Evolutionary conservation across 2,113 vertebrate genomes (phyloP).

Genomic region (Acinonyx jubatus): DNA sequence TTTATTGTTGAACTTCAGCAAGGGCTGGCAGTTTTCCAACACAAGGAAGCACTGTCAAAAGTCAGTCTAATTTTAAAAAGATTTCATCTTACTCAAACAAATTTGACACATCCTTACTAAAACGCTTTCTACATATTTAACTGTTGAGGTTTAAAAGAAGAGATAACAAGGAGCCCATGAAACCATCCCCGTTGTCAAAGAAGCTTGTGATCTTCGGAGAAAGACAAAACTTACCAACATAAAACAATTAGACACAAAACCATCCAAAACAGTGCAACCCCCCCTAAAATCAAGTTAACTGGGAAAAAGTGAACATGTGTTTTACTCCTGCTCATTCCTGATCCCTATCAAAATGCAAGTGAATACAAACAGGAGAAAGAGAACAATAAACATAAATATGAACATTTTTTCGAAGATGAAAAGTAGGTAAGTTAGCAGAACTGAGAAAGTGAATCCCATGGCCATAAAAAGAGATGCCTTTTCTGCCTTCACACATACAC

Average conservation of each 20-base stretch:
- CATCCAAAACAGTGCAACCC: background rate
- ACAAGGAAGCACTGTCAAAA: background rate
- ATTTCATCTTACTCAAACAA: constrained; percentile 34
- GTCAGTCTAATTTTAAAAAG: constrained; percentile 34
- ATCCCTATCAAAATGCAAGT: background rate
- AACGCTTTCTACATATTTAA: constrained; percentile 33
- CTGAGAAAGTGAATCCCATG: background rate
- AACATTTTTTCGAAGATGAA: background rate
- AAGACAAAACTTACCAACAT: background rate
- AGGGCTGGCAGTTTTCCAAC: constrained; percentile 26
- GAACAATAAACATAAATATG: background rate
- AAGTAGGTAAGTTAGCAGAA: background rate
- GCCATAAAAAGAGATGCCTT: too few species aligned
- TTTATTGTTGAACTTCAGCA: background rate
- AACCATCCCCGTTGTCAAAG: background rate
- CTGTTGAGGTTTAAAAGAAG: background rate
- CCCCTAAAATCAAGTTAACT: background rate
- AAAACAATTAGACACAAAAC: background rate
- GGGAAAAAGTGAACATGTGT: background rate
- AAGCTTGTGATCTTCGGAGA: background rate
- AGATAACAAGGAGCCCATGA: background rate
- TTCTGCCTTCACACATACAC: background rate
- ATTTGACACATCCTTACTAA: constrained; percentile 36
- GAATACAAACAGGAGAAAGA: background rate
- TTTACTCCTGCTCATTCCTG: constrained; percentile 6